A percentile compares a stretch with the other conserved stretches of the same genome.
Evolutionary conservation across 2,797 vertebrate species (phyloP).

Genomic region (Champsocephalus gunnari): DNA sequence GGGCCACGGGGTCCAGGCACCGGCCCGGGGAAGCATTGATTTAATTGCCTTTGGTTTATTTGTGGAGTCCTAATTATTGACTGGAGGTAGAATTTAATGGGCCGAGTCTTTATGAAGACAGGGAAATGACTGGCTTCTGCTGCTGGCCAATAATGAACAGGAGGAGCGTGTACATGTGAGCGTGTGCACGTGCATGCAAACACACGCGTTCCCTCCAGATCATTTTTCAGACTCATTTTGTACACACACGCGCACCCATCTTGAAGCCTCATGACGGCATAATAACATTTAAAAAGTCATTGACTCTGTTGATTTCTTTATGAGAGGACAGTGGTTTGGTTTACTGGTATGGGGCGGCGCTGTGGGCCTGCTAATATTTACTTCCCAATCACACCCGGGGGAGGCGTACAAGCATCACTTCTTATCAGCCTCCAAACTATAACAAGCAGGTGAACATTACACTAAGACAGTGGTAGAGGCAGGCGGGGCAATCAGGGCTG

Average conservation of each 20-base stretch:
- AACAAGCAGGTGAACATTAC: slow-evolving; percentile 80
- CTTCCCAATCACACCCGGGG: slow-evolving; percentile 73
- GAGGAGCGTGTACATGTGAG: slow-evolving; percentile 70
- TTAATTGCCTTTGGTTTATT: slow-evolving; percentile 99
- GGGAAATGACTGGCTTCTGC: slow-evolving; percentile 93
- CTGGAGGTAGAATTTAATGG: slow-evolving; percentile 99
- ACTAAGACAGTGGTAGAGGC: slow-evolving; percentile 68
- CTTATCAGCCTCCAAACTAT: slow-evolving; percentile 80
- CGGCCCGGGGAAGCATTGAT: slow-evolving; percentile 92
- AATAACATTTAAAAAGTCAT: slow-evolving; percentile 96
- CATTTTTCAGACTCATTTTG: slow-evolving; percentile 95
- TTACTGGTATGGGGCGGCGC: slow-evolving; percentile 87
- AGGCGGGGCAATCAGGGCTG: slow-evolving; percentile 63
- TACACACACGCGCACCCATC: slow-evolving; percentile 72
- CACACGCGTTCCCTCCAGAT: slow-evolving; percentile 87
- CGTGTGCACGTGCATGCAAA: slow-evolving; percentile 73
- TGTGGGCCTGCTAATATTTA: slow-evolving; percentile 82
- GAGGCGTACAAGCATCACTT: slow-evolving; percentile 81
- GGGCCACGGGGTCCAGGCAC: slow-evolving; percentile 89
- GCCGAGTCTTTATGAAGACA: slow-evolving; percentile 96
- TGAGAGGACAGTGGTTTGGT: slow-evolving; percentile 88
- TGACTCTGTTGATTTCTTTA: slow-evolving; percentile 92
- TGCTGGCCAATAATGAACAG: slow-evolving; percentile 94
- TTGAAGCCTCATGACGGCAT: slow-evolving; percentile 87
- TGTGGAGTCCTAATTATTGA: slow-evolving; percentile 99